A percentile compares a stretch with the other conserved stretches of the same genome.
These are phyloP conservation scores for Rhagonycha fulva DNA, from an alignment of 2,888 invertebrate genomes.

Conservation along the genomic window DNA sequence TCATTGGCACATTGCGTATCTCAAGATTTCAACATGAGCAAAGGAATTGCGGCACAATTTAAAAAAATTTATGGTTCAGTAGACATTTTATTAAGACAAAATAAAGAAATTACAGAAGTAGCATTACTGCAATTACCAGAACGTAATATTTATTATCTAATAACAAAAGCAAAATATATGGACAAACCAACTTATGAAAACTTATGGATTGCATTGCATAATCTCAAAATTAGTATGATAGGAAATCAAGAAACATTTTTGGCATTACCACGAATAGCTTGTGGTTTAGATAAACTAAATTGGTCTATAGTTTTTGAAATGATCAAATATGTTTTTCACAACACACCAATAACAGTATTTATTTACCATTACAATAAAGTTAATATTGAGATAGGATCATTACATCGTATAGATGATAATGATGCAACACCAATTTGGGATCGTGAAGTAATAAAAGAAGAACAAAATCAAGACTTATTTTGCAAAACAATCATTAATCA, in stretches of 20 bases:
- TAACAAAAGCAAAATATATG: background rate
- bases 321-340: conserved; percentile 3
- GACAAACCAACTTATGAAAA: too few relatives aligned
- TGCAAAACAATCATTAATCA: background rate
- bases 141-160: background rate
- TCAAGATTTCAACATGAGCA: background rate
- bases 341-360: background rate
- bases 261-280: background rate
- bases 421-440: conserved; percentile 10
- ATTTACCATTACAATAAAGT: background rate
- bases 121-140: background rate
- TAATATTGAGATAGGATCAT: background rate
- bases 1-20: background rate
- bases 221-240: background rate
- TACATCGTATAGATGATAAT: background rate
- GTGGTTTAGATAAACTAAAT: conserved; percentile 1
- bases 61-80: background rate
- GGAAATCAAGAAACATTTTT: background rate
- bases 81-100: background rate
- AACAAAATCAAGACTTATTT: conserved; percentile 11
- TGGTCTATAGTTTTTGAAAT: background rate
- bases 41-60: background rate
- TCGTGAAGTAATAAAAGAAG: background rate
- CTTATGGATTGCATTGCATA: background rate
- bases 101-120: background rate